phyloP scores from a whole-genome alignment of 2,113 vertebrate species.

The Nymphicus hollandicus region DNA sequence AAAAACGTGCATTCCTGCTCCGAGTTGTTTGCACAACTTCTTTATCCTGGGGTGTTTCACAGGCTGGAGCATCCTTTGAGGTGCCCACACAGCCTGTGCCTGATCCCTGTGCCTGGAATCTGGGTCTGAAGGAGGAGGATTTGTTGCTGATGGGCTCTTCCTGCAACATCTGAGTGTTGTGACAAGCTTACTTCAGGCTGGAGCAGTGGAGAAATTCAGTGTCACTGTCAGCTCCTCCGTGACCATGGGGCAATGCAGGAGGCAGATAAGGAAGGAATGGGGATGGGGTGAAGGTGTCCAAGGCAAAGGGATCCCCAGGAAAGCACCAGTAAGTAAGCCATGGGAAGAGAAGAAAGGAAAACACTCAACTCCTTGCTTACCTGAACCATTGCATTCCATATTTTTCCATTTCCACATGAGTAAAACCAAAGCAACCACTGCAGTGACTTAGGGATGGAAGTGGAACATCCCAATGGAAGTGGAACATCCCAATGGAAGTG shows the following conservation, averaged over 20 bases:
- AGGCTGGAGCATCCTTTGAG: background rate
- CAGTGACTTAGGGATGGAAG: background rate
- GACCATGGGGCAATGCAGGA: background rate
- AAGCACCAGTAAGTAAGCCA: background rate
- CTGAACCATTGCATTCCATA: background rate
- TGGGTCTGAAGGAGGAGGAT: background rate
- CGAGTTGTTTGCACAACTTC: background rate
- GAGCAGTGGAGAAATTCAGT: background rate
- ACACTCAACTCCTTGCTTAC: background rate
- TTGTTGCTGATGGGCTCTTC: background rate
- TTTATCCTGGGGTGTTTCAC: rapidly evolving
- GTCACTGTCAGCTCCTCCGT: background rate
- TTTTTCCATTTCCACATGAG: background rate
- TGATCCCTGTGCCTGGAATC: background rate
- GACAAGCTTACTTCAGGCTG: background rate
- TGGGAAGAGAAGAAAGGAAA: background rate
- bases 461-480: background rate
- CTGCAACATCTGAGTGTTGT: rapidly evolving
- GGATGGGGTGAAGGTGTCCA: background rate
- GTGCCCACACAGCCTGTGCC: rapidly evolving
- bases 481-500: background rate
- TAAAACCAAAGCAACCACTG: background rate
- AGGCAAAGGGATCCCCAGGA: background rate
- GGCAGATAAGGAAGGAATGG: background rate
- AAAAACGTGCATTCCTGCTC: background rate